Percentiles rank a stretch among this genome's conserved stretches.
Conservation (phyloP, 2,888 invertebrate species). For the Melipona beecheii region DNA sequence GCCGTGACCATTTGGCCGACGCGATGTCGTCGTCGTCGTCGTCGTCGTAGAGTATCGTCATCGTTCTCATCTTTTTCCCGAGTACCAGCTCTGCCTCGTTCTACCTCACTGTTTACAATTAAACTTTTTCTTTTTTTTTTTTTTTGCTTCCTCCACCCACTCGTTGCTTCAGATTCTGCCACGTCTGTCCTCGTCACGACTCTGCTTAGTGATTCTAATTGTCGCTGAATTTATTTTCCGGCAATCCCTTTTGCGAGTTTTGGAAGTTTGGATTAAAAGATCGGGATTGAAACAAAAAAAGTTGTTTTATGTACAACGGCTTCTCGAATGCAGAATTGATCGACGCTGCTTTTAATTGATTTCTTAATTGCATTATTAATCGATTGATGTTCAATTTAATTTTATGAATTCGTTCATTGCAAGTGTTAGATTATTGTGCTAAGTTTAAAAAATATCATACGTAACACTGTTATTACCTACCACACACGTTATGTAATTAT, state of each 20-base stretch:
- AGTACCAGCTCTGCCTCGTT: constrained; percentile 69
- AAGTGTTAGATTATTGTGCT: too few relatives aligned
- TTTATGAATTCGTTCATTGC: too few relatives aligned
- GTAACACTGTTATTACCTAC: not conserved
- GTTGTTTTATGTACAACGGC: not conserved
- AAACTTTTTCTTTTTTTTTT: constrained; percentile 77
- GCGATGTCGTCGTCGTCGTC: constrained; percentile 59
- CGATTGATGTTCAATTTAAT: too few relatives aligned
- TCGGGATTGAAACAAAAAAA: not conserved
- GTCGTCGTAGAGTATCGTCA: constrained; percentile 54
- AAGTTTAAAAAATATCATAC: too few relatives aligned
- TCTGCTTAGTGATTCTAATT: constrained; percentile 83
- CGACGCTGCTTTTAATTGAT: too few relatives aligned
- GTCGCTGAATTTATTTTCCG: constrained; percentile 70
- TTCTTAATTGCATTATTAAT: too few relatives aligned
- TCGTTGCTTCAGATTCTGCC: constrained; percentile 52
- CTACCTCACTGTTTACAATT: constrained; percentile 82
- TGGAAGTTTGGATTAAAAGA: constrained; percentile 28
- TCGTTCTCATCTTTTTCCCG: constrained; percentile 74
- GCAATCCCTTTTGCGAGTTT: constrained; percentile 41
- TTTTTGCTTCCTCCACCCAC: constrained; percentile 44
- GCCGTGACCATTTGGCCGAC: constrained; percentile 84
- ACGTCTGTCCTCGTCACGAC: constrained; percentile 67
- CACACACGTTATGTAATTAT: not conserved
- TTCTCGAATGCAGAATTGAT: too few relatives aligned